Conservation (phyloP, 2,888 invertebrate genomes). For the Aplocera efformata region DNA sequence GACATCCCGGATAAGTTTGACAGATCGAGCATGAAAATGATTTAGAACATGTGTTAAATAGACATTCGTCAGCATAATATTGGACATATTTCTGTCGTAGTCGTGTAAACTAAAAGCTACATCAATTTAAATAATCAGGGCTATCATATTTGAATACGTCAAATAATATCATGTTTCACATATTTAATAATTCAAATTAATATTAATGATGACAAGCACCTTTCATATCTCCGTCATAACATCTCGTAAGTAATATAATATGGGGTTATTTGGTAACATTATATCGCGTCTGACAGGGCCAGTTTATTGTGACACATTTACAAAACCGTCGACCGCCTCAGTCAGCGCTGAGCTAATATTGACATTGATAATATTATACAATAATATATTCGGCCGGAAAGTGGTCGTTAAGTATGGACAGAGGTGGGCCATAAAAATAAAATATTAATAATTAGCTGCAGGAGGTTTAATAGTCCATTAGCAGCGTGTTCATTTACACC, state of each 20-base stretch:
- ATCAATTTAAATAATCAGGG: slow-evolving; percentile 33
- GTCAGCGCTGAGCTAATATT: slow-evolving; percentile 63
- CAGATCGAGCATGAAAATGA: slow-evolving; percentile 66
- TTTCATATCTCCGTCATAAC: slow-evolving; percentile 31
- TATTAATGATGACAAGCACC: slow-evolving; percentile 35
- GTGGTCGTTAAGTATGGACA: slow-evolving; percentile 63
- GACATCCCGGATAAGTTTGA: slow-evolving; percentile 72
- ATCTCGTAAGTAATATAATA: slow-evolving; percentile 46
- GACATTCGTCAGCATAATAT: slow-evolving; percentile 29
- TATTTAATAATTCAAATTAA: slow-evolving; percentile 33
- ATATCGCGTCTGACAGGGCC: slow-evolving; percentile 47
- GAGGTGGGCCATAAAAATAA: slow-evolving; percentile 64
- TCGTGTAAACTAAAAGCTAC: slow-evolving; percentile 30
- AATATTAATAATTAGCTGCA: slow-evolving; percentile 71
- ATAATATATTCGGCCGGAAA: slow-evolving; percentile 68
- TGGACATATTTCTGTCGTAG: slow-evolving; percentile 29
- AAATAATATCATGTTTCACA: slow-evolving; percentile 44
- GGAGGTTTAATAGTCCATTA: slow-evolving; percentile 68
- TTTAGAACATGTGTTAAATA: slow-evolving; percentile 52
- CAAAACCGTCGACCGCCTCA: slow-evolving; percentile 59
- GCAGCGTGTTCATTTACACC: slow-evolving; percentile 51
- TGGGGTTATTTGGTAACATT: slow-evolving; percentile 45
- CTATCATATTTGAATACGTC: slow-evolving; percentile 34
- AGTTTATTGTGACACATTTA: slow-evolving; percentile 42
- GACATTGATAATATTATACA: slow-evolving; percentile 57